phyloP scores from a whole-genome alignment of 1,140 invertebrate genomes.

The Rhyacophila brunnea region DNA sequence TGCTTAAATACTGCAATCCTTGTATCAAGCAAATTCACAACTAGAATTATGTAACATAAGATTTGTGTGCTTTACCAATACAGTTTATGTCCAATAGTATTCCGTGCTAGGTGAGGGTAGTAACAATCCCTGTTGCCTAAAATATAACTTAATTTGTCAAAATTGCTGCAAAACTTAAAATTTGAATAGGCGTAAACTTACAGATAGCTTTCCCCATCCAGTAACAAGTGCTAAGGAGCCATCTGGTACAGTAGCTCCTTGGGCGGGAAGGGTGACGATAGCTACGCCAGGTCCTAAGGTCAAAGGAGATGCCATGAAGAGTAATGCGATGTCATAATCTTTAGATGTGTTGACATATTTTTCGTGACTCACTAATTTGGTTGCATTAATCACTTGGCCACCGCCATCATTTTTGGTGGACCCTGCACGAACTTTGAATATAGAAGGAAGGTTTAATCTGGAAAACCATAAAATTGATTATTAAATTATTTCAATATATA shows the following conservation, averaged over 20 bases:
- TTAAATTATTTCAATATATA: too few species aligned
- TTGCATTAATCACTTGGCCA: not conserved
- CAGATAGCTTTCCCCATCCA: constrained; percentile 13
- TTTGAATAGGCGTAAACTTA: not conserved
- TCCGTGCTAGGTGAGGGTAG: too few species aligned
- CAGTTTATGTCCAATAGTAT: too few species aligned
- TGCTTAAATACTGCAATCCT: too few species aligned
- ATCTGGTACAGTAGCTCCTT: not conserved
- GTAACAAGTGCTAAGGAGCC: constrained; percentile 5
- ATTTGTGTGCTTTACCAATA: not conserved
- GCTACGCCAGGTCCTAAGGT: not conserved
- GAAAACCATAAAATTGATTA: too few species aligned
- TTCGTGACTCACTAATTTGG: not conserved
- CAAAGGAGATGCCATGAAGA: not conserved
- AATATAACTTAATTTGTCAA: not conserved
- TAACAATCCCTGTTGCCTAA: too few species aligned
- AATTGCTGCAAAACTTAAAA: too few species aligned
- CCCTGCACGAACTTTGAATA: not conserved
- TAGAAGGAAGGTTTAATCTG: too few species aligned
- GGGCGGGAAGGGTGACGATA: not conserved
- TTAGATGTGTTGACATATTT: not conserved
- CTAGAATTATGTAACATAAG: not conserved
- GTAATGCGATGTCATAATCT: not conserved
- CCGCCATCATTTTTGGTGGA: constrained; percentile 5
- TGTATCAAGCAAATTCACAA: not conserved